These are phyloP conservation scores for Sternarchorhynchus goeldii DNA, from an alignment of 2,797 vertebrate species.

Conservation along the genomic window DNA sequence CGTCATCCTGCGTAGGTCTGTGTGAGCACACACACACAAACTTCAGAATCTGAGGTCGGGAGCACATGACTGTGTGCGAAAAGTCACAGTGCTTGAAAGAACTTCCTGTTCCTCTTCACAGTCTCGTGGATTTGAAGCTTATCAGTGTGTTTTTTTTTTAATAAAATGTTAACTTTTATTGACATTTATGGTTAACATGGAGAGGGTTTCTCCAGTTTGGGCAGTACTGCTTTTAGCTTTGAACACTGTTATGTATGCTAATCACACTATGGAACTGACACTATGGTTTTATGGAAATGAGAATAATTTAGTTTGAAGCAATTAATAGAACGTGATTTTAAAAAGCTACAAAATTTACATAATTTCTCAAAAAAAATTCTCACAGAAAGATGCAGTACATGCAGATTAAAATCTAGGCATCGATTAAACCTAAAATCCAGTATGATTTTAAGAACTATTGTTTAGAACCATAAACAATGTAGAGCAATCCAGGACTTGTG, in stretches of 20 bases:
- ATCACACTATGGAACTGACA: not conserved
- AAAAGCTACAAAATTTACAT: too few relatives aligned
- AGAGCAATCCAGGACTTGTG: constrained; percentile 3
- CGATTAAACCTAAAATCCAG: not conserved
- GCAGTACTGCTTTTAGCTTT: too few relatives aligned
- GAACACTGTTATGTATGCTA: not conserved
- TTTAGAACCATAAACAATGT: not conserved
- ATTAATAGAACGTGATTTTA: too few relatives aligned
- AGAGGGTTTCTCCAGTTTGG: not conserved
- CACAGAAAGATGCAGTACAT: not conserved
- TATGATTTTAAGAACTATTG: not conserved
- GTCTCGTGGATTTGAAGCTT: not conserved
- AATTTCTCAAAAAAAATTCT: not conserved
- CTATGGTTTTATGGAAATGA: not conserved
- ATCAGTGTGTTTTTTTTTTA: too few relatives aligned
- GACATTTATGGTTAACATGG: not conserved
- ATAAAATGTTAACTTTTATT: not conserved
- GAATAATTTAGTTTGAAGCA: not conserved
- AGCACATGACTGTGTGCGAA: not conserved
- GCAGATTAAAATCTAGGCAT: not conserved
- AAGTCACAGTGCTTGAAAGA: not conserved
- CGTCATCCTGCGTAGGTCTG: constrained; percentile 96
- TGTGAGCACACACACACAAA: constrained; percentile 36
- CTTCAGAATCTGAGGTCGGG: constrained; percentile 8
- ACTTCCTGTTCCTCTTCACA: not conserved